Percentiles rank a stretch among this genome's conserved stretches.
phyloP scores from a whole-genome alignment of 2,888 invertebrate genomes.

The Cantharis rufa region DNA sequence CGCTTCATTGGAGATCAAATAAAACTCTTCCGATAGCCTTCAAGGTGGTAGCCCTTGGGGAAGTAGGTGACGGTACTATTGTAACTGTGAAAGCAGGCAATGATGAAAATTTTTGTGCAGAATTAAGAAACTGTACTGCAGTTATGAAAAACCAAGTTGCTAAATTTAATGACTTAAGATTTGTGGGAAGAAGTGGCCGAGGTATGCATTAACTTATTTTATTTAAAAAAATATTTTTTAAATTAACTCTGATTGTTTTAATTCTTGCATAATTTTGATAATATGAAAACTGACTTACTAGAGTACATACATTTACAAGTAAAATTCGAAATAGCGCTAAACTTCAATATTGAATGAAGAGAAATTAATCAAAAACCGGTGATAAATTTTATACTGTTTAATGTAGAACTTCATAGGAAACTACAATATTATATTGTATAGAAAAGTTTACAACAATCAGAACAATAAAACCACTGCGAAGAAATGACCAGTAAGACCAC shows the following conservation, averaged over 20 bases:
- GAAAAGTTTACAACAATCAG: neutral
- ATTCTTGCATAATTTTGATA: neutral
- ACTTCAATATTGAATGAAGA: neutral
- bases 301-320: neutral
- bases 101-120: conserved; percentile 97
- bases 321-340: too few species aligned
- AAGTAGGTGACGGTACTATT: conserved; percentile 93
- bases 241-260: neutral
- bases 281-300: neutral
- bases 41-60: conserved; percentile 93
- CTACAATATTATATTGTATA: neutral
- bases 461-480: neutral
- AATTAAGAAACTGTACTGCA: conserved; percentile 91
- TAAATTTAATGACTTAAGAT: conserved; percentile 97
- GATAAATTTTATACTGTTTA: neutral
- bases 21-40: conserved; percentile 97
- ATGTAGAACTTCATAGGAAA: neutral
- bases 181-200: conserved; percentile 97
- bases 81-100: conserved; percentile 96
- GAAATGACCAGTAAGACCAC: neutral
- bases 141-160: conserved; percentile 99
- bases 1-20: conserved; percentile 97
- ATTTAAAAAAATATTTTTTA: neutral
- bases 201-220: conserved; percentile 65
- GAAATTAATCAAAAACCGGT: neutral